These are phyloP conservation scores for Cnemophilus loriae DNA, from an alignment of 2,113 vertebrate species.

Conservation along the genomic window DNA sequence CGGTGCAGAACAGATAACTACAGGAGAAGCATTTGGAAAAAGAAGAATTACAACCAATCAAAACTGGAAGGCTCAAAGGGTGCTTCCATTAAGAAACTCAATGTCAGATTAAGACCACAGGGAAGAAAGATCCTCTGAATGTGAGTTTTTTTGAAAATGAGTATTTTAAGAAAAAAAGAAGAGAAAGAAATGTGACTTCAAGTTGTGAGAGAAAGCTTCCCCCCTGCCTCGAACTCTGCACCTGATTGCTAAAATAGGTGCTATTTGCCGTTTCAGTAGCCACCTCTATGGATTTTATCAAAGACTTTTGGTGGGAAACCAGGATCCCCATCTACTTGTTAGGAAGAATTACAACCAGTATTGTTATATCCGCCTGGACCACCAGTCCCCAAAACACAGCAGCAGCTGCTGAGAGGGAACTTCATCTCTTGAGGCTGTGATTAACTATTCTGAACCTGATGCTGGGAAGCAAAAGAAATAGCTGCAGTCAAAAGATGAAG, in stretches of 20 bases:
- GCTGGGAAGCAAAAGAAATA: neutral
- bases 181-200: conserved; percentile 16
- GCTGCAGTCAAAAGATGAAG: neutral
- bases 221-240: neutral
- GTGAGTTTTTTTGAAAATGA: neutral
- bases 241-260: conserved; percentile 33
- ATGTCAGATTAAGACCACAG: conserved; percentile 4
- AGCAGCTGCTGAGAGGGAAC: neutral
- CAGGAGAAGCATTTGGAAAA: neutral
- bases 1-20: conserved; percentile 3
- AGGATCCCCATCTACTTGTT: neutral
- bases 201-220: neutral
- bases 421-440: neutral
- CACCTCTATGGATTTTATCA: neutral
- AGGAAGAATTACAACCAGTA: neutral
- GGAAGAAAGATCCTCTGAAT: conserved; percentile 32
- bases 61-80: neutral
- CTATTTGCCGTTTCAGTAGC: conserved; percentile 23
- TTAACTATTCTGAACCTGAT: neutral
- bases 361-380: neutral
- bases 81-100: conserved; percentile 8
- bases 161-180: neutral
- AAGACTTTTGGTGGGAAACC: neutral
- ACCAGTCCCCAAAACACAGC: neutral
- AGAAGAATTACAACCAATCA: conserved; percentile 14